Evolutionary conservation across 2,888 invertebrate genomes (phyloP), one percentile per base, ranked within the genome.

Genomic region (Ophion slaviceki): DNA sequence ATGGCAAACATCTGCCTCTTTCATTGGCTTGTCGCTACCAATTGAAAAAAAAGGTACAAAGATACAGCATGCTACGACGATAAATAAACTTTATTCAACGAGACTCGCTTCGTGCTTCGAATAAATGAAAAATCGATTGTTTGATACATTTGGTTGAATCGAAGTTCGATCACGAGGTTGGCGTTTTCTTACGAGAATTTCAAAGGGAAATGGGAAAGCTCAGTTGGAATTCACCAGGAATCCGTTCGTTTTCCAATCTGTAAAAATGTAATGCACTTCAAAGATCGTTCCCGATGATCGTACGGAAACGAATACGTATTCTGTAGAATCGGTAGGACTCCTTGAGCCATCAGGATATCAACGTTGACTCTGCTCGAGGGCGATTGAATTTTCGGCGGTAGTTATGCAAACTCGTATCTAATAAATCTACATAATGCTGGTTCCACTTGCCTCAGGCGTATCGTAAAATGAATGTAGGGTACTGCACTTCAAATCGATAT

Each of bases 401-500:
- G 36, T 57, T 32, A 68, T 72, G 81, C 81, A 74, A 75, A 78
- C 57, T 53, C 20, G 53, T 24, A 11, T 61, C 36, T 59, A 47
- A 32, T 75, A 8, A 20, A 84, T 80, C 67, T 77, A 28, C 76
- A 84, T 72, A 62, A 78, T 68, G 66, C 24, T 77, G 72, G 77
- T 71, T 61, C 53, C 11, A n/a, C 59, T 61, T 40, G 47, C 59
- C 59, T 24, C 10, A 61, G 61, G 59, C 28, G 45, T 45, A 64
- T 47, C 28, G 28, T 45, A 47, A 64, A 61, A 74, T 74, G 6
- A 10, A 6, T 59, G n/a, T 36, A 74, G 53, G 14, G 53, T 53
- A 14, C 14, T 57, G 20, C 47, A 47, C 68, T 47, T 20, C n/a
- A 24, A 11, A 70, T 70, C 36, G n/a, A 20, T 45, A 24, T 20